phyloP scores from a whole-genome alignment of 2,113 vertebrate species.

The Callionymus lyra region DNA sequence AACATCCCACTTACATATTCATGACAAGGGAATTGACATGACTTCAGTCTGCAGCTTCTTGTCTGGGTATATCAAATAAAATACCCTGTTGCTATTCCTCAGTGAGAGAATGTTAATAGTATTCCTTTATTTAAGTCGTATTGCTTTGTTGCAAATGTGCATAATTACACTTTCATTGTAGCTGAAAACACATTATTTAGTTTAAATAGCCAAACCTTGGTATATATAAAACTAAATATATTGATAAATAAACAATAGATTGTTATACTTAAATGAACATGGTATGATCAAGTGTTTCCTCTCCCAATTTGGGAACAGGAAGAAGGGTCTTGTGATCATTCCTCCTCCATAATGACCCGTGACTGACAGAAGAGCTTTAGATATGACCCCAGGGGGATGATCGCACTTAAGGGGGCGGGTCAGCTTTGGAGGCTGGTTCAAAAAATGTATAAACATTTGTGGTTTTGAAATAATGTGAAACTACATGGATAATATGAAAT shows the following conservation, averaged over 20 bases:
- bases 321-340: not conserved
- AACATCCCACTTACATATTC: constrained; percentile 48
- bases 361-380: not conserved
- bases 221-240: not conserved
- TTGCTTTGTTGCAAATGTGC: not conserved
- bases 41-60: constrained; percentile 8
- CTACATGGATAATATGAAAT: too few relatives aligned
- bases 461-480: too few relatives aligned
- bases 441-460: too few relatives aligned
- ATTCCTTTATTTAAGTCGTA: constrained; percentile 12
- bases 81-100: constrained; percentile 5
- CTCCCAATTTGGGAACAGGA: constrained; percentile 1
- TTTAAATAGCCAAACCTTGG: not conserved
- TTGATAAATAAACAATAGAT: not conserved
- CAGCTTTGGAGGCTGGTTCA: too few relatives aligned
- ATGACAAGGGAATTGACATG: not conserved
- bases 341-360: constrained; percentile 1
- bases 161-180: not conserved
- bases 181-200: not conserved
- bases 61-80: constrained; percentile 27
- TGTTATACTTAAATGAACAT: not conserved
- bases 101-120: constrained; percentile 14
- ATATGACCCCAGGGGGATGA: not conserved
- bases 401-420: constrained; percentile 1
- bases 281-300: not conserved